These are phyloP conservation scores for Eupithecia exiguata DNA, from an alignment of 2,888 invertebrate species.

Conservation along the genomic window DNA sequence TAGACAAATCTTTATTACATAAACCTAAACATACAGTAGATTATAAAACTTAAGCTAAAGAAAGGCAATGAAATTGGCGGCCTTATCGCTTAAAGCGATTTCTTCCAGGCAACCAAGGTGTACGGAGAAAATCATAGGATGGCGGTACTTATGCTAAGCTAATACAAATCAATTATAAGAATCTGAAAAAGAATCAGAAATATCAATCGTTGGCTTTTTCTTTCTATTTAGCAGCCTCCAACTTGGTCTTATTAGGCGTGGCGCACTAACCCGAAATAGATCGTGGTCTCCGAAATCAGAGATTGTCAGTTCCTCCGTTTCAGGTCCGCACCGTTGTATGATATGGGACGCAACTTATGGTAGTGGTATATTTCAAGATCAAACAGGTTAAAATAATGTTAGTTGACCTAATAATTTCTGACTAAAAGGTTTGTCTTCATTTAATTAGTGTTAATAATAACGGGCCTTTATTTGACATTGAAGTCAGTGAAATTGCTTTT, in stretches of 20 bases:
- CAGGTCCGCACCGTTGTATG: background rate
- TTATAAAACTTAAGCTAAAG: too few species aligned
- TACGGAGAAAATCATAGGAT: too few species aligned
- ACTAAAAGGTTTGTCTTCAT: background rate
- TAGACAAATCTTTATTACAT: too few species aligned
- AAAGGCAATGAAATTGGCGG: too few species aligned
- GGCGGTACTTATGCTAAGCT: too few species aligned
- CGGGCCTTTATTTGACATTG: background rate
- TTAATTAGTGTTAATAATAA: background rate
- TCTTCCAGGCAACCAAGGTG: too few species aligned
- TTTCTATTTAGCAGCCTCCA: background rate
- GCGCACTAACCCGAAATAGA: background rate
- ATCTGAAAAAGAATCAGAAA: too few species aligned
- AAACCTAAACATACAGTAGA: too few species aligned
- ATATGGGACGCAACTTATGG: background rate
- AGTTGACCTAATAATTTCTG: background rate
- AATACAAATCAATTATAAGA: too few species aligned
- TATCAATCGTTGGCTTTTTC: background rate
- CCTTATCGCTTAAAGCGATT: too few species aligned
- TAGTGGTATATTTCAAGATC: background rate
- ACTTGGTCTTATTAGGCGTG: background rate
- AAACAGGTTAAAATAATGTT: background rate
- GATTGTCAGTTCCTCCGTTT: background rate
- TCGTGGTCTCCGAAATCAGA: background rate
- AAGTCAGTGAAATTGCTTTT: background rate